Percentiles rank a stretch among this genome's conserved stretches.
Evolutionary conservation across 2,113 vertebrate species (phyloP).

Genomic region (Nycticebus coucang): DNA sequence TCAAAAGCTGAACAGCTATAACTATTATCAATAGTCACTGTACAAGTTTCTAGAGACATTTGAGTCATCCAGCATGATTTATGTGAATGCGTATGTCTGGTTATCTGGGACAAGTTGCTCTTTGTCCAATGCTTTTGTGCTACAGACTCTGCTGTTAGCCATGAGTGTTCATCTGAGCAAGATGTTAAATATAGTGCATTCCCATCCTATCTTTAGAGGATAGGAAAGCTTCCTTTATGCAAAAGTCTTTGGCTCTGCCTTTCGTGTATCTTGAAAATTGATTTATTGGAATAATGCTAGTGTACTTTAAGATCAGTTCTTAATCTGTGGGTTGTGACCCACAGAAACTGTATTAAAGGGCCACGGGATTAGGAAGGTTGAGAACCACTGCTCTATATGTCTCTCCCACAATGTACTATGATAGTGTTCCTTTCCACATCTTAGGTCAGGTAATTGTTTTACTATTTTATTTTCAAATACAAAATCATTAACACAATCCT

Average conservation of each 20-base stretch:
- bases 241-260: neutral
- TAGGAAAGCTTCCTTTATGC: neutral
- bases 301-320: neutral
- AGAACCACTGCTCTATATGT: neutral
- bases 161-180: neutral
- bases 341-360: too few species aligned
- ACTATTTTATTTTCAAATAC: slow-evolving; percentile 7
- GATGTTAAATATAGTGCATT: neutral
- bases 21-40: neutral
- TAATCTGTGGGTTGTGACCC: too few species aligned
- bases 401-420: neutral
- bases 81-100: neutral
- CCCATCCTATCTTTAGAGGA: neutral
- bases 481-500: neutral
- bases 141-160: neutral
- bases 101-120: neutral
- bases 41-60: neutral
- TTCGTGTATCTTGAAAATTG: neutral
- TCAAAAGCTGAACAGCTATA: neutral
- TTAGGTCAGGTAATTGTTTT: neutral
- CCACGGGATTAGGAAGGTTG: too few species aligned
- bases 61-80: neutral
- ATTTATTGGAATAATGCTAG: neutral
- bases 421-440: neutral
- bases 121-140: neutral